Evolutionary conservation across 2,797 vertebrate genomes (phyloP), one percentile per base, ranked within the genome.

Genomic region (Esox lucius): DNA sequence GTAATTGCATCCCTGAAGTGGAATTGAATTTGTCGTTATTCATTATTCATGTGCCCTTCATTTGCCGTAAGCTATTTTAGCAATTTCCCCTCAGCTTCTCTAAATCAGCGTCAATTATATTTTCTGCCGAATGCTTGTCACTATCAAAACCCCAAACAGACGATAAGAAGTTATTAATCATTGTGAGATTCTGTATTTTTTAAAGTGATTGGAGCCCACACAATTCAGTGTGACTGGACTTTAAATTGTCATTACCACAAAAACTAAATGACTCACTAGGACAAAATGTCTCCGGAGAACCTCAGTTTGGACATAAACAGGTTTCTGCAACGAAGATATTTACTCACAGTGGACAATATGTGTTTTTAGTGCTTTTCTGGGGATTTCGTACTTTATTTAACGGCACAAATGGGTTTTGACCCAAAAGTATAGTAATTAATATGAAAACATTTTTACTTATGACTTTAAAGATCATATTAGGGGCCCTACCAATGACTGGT

Each of bases 31-130:
- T 33, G 70, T 72, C 48, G 48, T 67, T 28, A 22, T 77, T 69
- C 75, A 72, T 77, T 53, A 73, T 53, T 53, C 24, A 77, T 68
- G 53, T 73, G 53, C 68, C 66, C 75, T 73, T 68, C 51, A 31
- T 42, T 76, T 56, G 28, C 56, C 71, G 62, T 13, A 5, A 17
- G n/a, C 33, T 4, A 64, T 72, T 64, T 16, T 2, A 17, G 56
- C 35, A 62, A 39, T 39, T 61, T 48, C 71, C 71, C 71, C 56
- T 72, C n/a, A 17, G 33, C 71, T 61, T 72, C 71, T 64, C 28
- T 72, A 16, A 64, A 62, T 62, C 39, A 13, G 72, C 42, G 71
- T 62, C 56, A 62, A 46, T 66, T 66, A 51, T 33, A 12, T 51
- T 49, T 22, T 17, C 42, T 26, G 62, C 6, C 26, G 35, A 42